These are phyloP conservation scores for Halictus quadricinctus DNA, from an alignment of 2,888 invertebrate genomes.

Conservation along the genomic window DNA sequence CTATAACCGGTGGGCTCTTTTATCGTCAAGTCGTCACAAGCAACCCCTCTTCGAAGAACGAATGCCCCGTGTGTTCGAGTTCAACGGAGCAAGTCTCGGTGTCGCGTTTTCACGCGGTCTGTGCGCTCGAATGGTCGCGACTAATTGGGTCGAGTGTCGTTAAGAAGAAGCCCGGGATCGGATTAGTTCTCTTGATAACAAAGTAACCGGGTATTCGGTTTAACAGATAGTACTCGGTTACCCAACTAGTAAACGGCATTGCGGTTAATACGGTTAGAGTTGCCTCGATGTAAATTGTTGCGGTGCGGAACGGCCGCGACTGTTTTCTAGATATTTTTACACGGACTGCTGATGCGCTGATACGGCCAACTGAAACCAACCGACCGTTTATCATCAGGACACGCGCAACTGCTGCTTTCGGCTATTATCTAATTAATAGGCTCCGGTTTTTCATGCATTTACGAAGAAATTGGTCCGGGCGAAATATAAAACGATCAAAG, in stretches of 20 bases:
- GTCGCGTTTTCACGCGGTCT: constrained; percentile 18
- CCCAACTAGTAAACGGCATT: not conserved
- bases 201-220: constrained; percentile 21
- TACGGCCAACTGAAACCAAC: not conserved
- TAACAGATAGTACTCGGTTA: constrained; percentile 1
- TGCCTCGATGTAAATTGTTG: not conserved
- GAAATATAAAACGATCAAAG: too few species aligned
- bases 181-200: constrained; percentile 15
- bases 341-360: not conserved
- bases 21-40: constrained; percentile 40
- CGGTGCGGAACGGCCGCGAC: not conserved
- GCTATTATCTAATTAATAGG: too few species aligned
- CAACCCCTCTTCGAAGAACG: constrained; percentile 26
- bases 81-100: constrained; percentile 20
- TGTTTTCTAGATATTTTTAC: not conserved
- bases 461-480: too few species aligned
- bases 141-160: constrained; percentile 56
- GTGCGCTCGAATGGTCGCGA: constrained; percentile 22
- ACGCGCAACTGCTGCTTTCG: too few species aligned
- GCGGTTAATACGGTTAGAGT: constrained; percentile 2
- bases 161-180: constrained; percentile 21
- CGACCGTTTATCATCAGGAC: too few species aligned
- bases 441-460: too few species aligned
- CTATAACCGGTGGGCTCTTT: constrained; percentile 51
- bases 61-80: constrained; percentile 12